phyloP scores from a whole-genome alignment of 2,888 invertebrate genomes.

The Anaspis maculata region DNA sequence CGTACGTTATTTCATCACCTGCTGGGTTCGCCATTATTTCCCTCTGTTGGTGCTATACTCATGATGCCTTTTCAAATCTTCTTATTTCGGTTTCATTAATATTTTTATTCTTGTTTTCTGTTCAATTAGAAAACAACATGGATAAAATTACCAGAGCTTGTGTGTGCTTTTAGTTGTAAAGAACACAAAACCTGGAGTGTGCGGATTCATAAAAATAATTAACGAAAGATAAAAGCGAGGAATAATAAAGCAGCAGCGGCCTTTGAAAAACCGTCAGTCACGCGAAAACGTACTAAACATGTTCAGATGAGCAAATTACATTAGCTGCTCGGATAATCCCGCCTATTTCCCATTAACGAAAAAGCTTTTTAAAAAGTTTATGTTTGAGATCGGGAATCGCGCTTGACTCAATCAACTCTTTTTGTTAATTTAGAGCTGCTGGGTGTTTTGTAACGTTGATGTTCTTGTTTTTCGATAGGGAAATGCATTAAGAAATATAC shows the following conservation, averaged over 20 bases:
- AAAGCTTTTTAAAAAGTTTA: constrained; percentile 39
- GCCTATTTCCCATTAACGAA: constrained; percentile 41
- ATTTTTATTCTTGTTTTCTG: too few species aligned
- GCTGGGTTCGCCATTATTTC: too few species aligned
- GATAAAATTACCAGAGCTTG: too few species aligned
- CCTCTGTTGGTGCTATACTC: too few species aligned
- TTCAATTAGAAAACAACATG: too few species aligned
- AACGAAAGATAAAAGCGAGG: constrained; percentile 40
- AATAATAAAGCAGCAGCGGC: constrained; percentile 37
- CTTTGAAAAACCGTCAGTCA: constrained; percentile 38
- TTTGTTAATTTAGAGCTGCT: constrained; percentile 11
- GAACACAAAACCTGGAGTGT: constrained; percentile 15
- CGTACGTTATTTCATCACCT: too few species aligned
- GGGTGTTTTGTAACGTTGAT: constrained; percentile 7
- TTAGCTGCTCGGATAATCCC: constrained; percentile 39
- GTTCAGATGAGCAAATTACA: constrained; percentile 43
- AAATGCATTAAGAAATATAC: constrained; percentile 14
- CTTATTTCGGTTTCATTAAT: too few species aligned
- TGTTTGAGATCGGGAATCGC: constrained; percentile 18
- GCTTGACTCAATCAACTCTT: constrained; percentile 14
- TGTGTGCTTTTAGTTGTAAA: too few species aligned
- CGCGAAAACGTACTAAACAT: constrained; percentile 42
- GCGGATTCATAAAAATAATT: constrained; percentile 41
- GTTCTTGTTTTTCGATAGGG: constrained; percentile 11
- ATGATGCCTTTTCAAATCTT: too few species aligned